Percentiles rank a stretch among this genome's conserved stretches.
Evolutionary conservation across 53 echinoderm and acorn worm species (phyloP).

Genomic region (Holothuria scabra): DNA sequence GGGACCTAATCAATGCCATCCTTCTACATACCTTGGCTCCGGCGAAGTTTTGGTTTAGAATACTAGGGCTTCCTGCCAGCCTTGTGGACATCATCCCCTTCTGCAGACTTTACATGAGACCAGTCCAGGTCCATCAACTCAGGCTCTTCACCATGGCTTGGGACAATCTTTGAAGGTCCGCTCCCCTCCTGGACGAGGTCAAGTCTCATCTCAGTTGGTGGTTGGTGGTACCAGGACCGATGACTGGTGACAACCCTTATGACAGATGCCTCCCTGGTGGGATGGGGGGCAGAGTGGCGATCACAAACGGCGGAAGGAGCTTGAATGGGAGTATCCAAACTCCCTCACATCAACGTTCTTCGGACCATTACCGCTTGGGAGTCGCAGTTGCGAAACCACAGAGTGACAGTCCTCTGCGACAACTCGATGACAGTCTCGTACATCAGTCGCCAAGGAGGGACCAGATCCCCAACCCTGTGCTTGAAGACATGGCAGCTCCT

Average conservation of each 20-base stretch:
- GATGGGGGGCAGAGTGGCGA: slow-evolving; percentile 35
- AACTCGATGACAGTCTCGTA: slow-evolving; percentile 54
- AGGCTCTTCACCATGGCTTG: not conserved
- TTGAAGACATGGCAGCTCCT: slow-evolving; percentile 21
- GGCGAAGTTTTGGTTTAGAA: not conserved
- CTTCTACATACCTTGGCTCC: too few relatives aligned
- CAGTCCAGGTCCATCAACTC: slow-evolving; percentile 23
- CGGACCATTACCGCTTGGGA: slow-evolving; percentile 9
- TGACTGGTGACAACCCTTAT: not conserved
- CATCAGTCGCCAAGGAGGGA: slow-evolving; percentile 57
- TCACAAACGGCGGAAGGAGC: not conserved
- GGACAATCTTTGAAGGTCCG: too few relatives aligned
- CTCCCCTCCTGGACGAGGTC: not conserved
- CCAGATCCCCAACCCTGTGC: slow-evolving; percentile 41
- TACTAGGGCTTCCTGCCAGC: slow-evolving; percentile 29
- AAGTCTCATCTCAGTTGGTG: not conserved
- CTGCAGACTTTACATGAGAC: slow-evolving; percentile 28
- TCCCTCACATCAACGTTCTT: slow-evolving; percentile 44
- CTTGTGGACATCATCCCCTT: not conserved
- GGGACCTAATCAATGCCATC: too few relatives aligned
- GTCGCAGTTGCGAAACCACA: not conserved
- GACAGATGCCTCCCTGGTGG: slow-evolving; percentile 45
- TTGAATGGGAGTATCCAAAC: not conserved
- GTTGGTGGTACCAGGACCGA: not conserved
- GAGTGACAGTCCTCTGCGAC: slow-evolving; percentile 19